Evolutionary conservation across 2,113 vertebrate genomes (phyloP).

Genomic region (Pao palembangensis): DNA sequence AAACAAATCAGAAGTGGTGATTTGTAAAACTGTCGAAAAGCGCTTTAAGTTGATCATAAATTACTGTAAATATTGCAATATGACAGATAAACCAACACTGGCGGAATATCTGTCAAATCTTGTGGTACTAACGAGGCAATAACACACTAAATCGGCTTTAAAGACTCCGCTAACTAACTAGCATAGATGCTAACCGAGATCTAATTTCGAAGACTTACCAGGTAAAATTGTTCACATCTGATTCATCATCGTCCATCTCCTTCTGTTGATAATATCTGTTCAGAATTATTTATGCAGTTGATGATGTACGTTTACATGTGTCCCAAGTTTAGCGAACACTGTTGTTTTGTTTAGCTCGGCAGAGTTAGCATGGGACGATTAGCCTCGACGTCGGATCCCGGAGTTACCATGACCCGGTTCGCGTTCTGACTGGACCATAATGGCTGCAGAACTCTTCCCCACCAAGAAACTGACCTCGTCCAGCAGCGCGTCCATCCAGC

Average conservation of each 20-base stretch:
- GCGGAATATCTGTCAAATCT: too few relatives aligned
- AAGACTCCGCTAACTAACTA: constrained; percentile 19
- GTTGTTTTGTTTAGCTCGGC: too few relatives aligned
- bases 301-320: too few relatives aligned
- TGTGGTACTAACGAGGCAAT: too few relatives aligned
- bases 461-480: constrained; percentile 80
- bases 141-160: too few relatives aligned
- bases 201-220: too few relatives aligned
- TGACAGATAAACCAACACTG: not conserved
- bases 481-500: constrained; percentile 77
- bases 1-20: constrained; percentile 32
- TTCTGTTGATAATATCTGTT: too few relatives aligned
- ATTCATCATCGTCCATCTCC: too few relatives aligned
- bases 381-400: constrained; percentile 26
- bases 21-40: not conserved
- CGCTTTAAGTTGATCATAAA: not conserved
- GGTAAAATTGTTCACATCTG: too few relatives aligned
- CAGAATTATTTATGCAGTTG: too few relatives aligned
- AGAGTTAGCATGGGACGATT: too few relatives aligned
- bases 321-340: too few relatives aligned
- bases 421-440: constrained; percentile 81
- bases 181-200: constrained; percentile 23
- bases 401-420: constrained; percentile 79
- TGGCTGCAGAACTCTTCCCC: constrained; percentile 94
- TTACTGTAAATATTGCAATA: not conserved